phyloP scores from a whole-genome alignment of 2,797 vertebrate genomes.

The Alcedo quadribrachys region DNA sequence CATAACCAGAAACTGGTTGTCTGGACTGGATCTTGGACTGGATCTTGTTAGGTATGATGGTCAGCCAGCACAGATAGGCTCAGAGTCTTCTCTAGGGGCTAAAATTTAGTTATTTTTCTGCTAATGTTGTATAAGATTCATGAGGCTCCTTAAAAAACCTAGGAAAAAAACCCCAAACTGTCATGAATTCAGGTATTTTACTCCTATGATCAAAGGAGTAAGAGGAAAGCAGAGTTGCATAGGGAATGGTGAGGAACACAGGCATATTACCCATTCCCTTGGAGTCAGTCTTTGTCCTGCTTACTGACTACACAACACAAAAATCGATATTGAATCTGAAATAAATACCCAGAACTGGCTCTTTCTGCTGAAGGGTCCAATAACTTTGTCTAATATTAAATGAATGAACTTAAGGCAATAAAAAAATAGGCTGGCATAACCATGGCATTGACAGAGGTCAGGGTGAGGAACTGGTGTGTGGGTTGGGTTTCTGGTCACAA shows the following conservation, averaged over 20 bases:
- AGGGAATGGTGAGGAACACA: neutral
- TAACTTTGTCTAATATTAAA: neutral
- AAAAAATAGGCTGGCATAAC: neutral
- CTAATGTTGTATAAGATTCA: neutral
- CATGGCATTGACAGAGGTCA: neutral
- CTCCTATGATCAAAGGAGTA: neutral
- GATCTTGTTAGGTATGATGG: neutral
- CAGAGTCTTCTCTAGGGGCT: neutral
- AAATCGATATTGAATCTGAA: neutral
- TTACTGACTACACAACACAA: neutral
- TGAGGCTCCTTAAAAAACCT: neutral
- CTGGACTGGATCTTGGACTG: neutral
- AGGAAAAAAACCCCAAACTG: neutral
- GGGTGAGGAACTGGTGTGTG: neutral
- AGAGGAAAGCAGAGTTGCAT: fast-evolving
- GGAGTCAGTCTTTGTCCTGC: neutral
- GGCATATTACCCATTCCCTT: neutral
- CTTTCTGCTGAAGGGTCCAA: neutral
- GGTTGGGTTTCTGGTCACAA: neutral
- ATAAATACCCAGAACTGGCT: neutral
- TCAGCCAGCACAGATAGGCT: neutral
- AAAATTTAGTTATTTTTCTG: neutral
- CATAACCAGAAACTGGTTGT: neutral
- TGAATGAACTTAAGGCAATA: neutral
- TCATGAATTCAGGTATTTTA: neutral